These are phyloP conservation scores for Phrynosoma blainvillii DNA, from an alignment of 2,113 vertebrate species.

Conservation along the genomic window DNA sequence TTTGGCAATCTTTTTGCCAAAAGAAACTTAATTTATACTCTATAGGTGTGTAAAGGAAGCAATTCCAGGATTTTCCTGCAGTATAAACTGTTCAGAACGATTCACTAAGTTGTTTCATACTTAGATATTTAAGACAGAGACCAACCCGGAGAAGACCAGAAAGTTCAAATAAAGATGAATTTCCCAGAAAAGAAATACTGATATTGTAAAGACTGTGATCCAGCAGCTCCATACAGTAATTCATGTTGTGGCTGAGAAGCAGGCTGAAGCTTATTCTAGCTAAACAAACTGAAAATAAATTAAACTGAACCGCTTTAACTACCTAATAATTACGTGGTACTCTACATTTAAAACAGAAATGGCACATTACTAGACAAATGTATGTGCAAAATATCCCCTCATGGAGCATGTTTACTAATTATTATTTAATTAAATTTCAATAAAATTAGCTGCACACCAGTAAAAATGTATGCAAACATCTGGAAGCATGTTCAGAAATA, in stretches of 20 bases:
- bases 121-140: background rate
- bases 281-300: background rate
- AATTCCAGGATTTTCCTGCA: background rate
- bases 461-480: background rate
- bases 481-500: background rate
- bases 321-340: background rate
- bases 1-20: too few relatives aligned
- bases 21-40: background rate
- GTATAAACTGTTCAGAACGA: background rate
- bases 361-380: background rate
- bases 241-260: background rate
- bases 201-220: background rate
- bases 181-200: background rate
- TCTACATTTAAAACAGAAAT: background rate
- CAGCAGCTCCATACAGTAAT: background rate
- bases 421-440: background rate
- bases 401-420: conserved; percentile 4
- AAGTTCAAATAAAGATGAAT: background rate
- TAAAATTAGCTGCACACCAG: background rate
- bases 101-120: background rate
- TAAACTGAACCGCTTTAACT: background rate
- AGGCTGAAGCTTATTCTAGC: background rate
- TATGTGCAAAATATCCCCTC: background rate
- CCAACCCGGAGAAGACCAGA: background rate
- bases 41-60: background rate